A percentile compares a stretch with the other conserved stretches of the same genome.
These are phyloP conservation scores for Diorhabda elongata DNA, from an alignment of 1,140 invertebrate genomes.

Conservation along the genomic window DNA sequence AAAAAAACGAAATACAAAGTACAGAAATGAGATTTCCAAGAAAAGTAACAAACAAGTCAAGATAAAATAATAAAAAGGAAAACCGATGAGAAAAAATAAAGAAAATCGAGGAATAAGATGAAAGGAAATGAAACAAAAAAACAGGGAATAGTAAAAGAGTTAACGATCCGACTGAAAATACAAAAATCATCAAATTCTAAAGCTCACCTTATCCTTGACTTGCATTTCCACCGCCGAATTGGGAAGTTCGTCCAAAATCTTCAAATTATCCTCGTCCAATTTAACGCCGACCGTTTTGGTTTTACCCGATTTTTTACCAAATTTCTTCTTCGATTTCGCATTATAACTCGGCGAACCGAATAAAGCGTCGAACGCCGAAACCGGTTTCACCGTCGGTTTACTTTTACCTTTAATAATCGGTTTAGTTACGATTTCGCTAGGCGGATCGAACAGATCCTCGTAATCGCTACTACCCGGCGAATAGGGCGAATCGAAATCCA, in stretches of 20 bases:
- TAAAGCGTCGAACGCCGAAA: conserved; percentile 55
- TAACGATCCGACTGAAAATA: too few species aligned
- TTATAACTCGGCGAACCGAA: conserved; percentile 51
- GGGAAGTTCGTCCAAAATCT: conserved; percentile 81
- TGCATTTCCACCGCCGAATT: conserved; percentile 92
- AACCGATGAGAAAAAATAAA: too few species aligned
- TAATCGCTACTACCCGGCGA: conserved; percentile 79
- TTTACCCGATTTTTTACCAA: conserved; percentile 40
- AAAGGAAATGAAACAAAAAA: too few species aligned
- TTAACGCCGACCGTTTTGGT: conserved; percentile 64
- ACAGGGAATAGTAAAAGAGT: too few species aligned
- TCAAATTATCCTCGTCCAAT: conserved; percentile 71
- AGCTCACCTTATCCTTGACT: conserved; percentile 86
- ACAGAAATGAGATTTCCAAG: too few species aligned
- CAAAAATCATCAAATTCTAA: too few species aligned
- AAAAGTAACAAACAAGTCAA: too few species aligned
- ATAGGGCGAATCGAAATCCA: conserved; percentile 77
- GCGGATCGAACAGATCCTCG: conserved; percentile 82
- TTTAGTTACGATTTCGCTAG: conserved; percentile 53
- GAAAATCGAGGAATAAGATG: too few species aligned
- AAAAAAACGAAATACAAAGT: too few species aligned
- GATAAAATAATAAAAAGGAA: too few species aligned
- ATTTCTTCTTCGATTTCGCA: conserved; percentile 40
- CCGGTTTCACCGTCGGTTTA: conserved; percentile 43
- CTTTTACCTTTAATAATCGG: conserved; percentile 27